Conservation (phyloP, 2,888 invertebrate species). For the Phragmatobia fuliginosa region DNA sequence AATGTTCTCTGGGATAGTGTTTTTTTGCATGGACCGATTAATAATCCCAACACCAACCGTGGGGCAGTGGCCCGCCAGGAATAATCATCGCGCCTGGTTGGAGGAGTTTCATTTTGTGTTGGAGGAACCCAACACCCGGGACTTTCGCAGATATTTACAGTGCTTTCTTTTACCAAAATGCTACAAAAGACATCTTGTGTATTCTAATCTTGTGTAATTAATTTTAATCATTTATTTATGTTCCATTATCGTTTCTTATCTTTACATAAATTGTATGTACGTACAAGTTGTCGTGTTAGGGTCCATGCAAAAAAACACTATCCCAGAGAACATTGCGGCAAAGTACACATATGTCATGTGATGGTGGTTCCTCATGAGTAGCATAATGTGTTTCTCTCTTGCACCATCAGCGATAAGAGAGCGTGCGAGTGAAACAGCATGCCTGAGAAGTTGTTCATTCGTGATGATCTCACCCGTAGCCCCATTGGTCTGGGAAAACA, state of each 20-base stretch:
- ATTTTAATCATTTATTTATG: no score
- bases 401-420: conserved; percentile 41
- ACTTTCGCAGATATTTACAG: no score
- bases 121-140: no score
- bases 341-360: conserved; percentile 54
- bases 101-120: no score
- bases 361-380: conserved; percentile 60
- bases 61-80: no score
- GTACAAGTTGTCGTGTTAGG: conserved; percentile 57
- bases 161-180: background rate
- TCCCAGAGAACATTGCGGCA: conserved; percentile 55
- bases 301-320: conserved; percentile 58
- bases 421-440: conserved; percentile 53
- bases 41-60: no score
- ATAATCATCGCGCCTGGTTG: no score
- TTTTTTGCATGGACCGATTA: conserved; percentile 61
- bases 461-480: conserved; percentile 48
- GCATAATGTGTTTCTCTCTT: conserved; percentile 45
- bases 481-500: conserved; percentile 44
- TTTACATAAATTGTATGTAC: conserved; percentile 26
- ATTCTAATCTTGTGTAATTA: no score
- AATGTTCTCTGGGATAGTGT: conserved; percentile 54
- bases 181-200: background rate
- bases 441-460: conserved; percentile 49
- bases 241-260: background rate